These are phyloP conservation scores for Alfaro cultratus DNA, from an alignment of 2,797 vertebrate genomes.

Conservation along the genomic window DNA sequence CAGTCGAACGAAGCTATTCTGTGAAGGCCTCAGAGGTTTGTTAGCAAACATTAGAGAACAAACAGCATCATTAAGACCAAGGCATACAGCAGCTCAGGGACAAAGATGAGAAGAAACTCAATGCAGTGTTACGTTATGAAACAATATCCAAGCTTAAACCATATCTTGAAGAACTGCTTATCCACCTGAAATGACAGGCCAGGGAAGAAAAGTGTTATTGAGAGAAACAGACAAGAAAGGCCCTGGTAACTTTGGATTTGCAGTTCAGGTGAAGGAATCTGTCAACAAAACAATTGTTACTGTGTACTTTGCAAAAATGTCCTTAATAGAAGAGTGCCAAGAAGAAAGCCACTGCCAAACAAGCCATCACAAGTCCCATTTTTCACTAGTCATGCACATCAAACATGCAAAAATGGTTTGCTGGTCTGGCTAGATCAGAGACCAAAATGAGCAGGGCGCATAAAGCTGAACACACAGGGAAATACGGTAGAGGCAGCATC, in stretches of 20 bases:
- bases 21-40: neutral
- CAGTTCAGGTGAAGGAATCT: neutral
- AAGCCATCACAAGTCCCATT: neutral
- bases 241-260: neutral
- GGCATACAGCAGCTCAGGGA: neutral
- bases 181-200: neutral
- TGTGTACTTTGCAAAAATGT: neutral
- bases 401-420: neutral
- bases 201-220: neutral
- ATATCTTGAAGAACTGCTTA: neutral
- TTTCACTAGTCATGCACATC: neutral
- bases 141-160: neutral
- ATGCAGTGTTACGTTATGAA: neutral
- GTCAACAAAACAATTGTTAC: neutral
- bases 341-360: neutral
- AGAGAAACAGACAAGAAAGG: neutral
- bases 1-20: neutral
- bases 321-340: neutral
- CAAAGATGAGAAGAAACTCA: neutral
- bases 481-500: neutral
- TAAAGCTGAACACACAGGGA: neutral
- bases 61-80: neutral
- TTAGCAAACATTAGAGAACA: neutral
- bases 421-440: neutral
- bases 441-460: neutral